Conservation (phyloP, 2,888 invertebrate genomes). For the Cosmia trapezina region DNA sequence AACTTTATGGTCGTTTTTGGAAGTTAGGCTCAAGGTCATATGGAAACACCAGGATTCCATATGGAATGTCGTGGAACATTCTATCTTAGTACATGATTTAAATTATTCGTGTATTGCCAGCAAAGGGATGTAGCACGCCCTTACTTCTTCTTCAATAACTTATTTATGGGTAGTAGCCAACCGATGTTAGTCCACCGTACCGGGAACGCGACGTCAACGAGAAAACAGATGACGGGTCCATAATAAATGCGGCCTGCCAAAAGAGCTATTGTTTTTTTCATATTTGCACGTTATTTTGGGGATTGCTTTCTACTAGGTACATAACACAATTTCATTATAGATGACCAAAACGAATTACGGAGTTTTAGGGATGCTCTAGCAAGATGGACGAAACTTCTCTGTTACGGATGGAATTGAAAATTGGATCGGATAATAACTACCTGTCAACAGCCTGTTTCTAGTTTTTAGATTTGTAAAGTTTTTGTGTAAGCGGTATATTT, state of each 20-base stretch:
- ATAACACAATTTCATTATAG: too few species aligned
- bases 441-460: not conserved
- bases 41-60: not conserved
- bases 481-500: not conserved
- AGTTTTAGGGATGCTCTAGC: too few species aligned
- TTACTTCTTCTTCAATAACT: not conserved
- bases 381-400: not conserved
- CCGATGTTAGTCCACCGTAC: too few species aligned
- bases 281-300: too few species aligned
- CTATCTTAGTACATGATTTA: not conserved
- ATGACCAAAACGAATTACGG: too few species aligned
- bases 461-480: not conserved
- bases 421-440: not conserved
- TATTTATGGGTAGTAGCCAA: not conserved
- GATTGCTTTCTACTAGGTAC: too few species aligned
- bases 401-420: conserved; percentile 1
- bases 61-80: not conserved
- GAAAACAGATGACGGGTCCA: too few species aligned
- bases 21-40: not conserved
- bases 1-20: not conserved
- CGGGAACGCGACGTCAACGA: too few species aligned
- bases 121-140: not conserved
- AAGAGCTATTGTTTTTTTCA: too few species aligned
- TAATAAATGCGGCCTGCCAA: too few species aligned
- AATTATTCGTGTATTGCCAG: not conserved